Evolutionary conservation across 2,888 invertebrate species (phyloP).

Genomic region (Mythimna lalbum): DNA sequence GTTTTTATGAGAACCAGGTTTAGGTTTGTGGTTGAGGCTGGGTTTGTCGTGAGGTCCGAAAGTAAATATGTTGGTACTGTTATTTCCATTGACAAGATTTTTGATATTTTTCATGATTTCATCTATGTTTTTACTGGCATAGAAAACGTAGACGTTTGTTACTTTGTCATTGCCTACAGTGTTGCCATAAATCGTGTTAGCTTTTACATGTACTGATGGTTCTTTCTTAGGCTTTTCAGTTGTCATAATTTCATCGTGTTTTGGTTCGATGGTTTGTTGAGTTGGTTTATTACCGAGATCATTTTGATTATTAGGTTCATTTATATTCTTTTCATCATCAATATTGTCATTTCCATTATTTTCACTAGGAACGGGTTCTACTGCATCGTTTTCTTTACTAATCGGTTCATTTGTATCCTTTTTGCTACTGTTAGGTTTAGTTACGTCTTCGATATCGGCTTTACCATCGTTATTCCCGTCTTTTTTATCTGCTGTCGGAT

Average conservation of each 20-base stretch:
- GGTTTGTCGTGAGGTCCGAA: conserved; percentile 29
- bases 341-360: background rate
- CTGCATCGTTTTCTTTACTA: background rate
- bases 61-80: conserved; percentile 56
- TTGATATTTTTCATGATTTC: conserved; percentile 61
- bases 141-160: conserved; percentile 79
- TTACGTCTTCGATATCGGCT: background rate
- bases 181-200: conserved; percentile 73
- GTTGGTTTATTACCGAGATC: background rate
- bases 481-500: background rate
- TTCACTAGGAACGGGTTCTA: background rate
- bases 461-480: background rate
- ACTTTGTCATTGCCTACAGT: conserved; percentile 75
- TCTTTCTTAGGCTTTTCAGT: conserved; percentile 29
- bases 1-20: conserved; percentile 8
- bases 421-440: conserved; percentile 3
- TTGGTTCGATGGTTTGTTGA: background rate
- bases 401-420: background rate
- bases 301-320: conserved; percentile 9
- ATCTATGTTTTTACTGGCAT: conserved; percentile 63
- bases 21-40: background rate
- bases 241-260: background rate
- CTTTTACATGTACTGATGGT: conserved; percentile 56
- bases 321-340: background rate
- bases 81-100: conserved; percentile 50